Base-by-base conservation (phyloP, 2,888 invertebrate genomes). In the Drosophila anomelani region DNA sequence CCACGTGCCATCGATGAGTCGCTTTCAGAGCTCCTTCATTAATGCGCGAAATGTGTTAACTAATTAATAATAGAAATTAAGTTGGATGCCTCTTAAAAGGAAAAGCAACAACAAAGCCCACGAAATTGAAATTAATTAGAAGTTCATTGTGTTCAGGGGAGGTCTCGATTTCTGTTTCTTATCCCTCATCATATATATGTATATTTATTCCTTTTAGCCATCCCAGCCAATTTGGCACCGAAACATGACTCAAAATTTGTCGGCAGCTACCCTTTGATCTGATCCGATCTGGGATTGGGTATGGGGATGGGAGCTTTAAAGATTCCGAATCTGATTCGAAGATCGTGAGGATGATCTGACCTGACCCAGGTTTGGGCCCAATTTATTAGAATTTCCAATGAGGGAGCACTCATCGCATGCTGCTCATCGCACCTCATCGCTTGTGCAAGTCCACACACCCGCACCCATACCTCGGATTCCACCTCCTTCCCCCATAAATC, bases 21-120 rank as follows among this genome's bases (percentile, higher is more conserved):
- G 55, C 51, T 41, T 59, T 58, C 29, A 17, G 41, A 55, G 44
- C 61, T 56, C 47, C 38, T 47, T 78, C 64, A 66, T 72, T 77
- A 80, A 80, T 72, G 80, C 71, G 71, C 72, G 72, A 81, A 75
- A 87, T 84, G 79, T 84, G 88, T 79, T 81, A 75, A 69, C 77
- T 63, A 89, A 87, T 81, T 78, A 79, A 87, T 84, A 73, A 87
- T 73, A 76, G 67, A 76, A 85, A 82, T 85, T 73, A 64, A 67
- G 69, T 63, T 51, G 47, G 29, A 15, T 34, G 58, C 58, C 47
- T 8, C 34, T 17, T 17, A 34, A 38, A 15, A 26, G 53, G 53
- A 68, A 68, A 68, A 57, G 55, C 58, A 61, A 67, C 56, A 58
- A 64, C 54, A 56, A 68, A 64, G 74, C 47, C 61, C 51, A 32